Base-by-base conservation (phyloP, 2,888 invertebrate genomes). In the Celastrina argiolus region DNA sequence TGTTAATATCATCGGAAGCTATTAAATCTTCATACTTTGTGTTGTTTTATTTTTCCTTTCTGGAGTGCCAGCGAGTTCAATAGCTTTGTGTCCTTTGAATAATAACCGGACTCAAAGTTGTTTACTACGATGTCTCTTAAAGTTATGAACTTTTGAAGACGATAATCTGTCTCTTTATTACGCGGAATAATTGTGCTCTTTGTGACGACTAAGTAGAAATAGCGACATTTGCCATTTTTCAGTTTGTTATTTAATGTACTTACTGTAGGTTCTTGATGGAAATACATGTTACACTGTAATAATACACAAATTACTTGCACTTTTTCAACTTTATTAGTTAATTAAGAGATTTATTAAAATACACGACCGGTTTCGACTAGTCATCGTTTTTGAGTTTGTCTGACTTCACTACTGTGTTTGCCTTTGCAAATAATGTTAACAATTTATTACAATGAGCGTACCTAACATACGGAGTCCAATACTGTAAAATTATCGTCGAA, bases 91-190 rank as follows among this genome's bases (percentile, higher is more conserved):
- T 51, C 22, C 22, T 51, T 26, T 51, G 22, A 51, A 51, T 51
- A 51, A 51, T 51, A 51, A 22, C 51, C 22, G 51, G 51, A 51
- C 51, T 51, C 14, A 16, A 51, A 51, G 51, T 26, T 26, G 51
- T 51, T 51, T 51, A 51, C 22, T 51, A 26, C 51, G 14, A 51
- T 26, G 51, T 51, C 22, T 22, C 51, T 51, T 4, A 22, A 22
- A 51, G 51, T 51, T 51, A 51, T 26, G 22, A 51, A 26, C 51
- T 51, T 51, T 51, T 26, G 51, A 26, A 51, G 51, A 51, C 51
- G 51, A 51, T 51, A 22, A 26, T 51, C 22, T 51, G 12, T 22
- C 22, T 51, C 22, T 51, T 22, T 22, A 51, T 51, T 26, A 26
- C 18, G 45, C 45, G 45, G 18, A 45, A 45, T 26, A 51, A 51